Evolutionary conservation across 2,797 vertebrate genomes (phyloP).

Genomic region (Gorsachius magnificus): DNA sequence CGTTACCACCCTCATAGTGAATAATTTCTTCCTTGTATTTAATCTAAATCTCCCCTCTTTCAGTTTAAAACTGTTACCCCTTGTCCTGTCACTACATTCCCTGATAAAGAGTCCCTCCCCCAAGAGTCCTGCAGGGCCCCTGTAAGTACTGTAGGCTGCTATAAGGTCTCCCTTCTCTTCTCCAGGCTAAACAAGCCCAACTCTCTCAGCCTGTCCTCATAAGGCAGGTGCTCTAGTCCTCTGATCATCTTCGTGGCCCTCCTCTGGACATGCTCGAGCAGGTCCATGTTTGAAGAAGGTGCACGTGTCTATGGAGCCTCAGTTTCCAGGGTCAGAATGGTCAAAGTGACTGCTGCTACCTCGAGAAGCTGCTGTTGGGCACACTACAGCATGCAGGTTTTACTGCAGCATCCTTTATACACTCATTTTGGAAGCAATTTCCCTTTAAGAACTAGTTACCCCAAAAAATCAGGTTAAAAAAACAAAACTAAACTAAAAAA

Average conservation of each 20-base stretch:
- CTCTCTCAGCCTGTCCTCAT: neutral
- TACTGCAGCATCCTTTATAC: neutral
- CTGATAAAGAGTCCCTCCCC: neutral
- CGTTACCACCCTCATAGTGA: neutral
- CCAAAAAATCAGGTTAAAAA: neutral
- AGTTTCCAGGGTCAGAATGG: neutral
- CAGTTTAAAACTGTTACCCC: neutral
- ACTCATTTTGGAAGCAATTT: neutral
- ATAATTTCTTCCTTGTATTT: neutral
- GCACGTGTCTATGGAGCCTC: neutral
- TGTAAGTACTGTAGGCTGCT: neutral
- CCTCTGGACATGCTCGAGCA: accelerated
- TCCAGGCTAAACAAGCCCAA: neutral
- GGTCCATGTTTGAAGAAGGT: neutral
- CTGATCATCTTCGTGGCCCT: neutral
- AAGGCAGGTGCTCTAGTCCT: neutral
- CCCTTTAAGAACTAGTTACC: neutral
- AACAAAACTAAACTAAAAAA: neutral
- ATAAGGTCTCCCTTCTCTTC: neutral
- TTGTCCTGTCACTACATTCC: neutral
- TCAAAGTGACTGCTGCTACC: neutral
- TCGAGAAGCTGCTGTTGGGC: neutral
- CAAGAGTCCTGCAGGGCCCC: neutral
- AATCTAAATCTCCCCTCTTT: neutral
- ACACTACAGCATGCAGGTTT: neutral